Evolutionary conservation across 2,888 invertebrate genomes (phyloP), one percentile per base, ranked within the genome.

Genomic region (Tineola bisselliella): DNA sequence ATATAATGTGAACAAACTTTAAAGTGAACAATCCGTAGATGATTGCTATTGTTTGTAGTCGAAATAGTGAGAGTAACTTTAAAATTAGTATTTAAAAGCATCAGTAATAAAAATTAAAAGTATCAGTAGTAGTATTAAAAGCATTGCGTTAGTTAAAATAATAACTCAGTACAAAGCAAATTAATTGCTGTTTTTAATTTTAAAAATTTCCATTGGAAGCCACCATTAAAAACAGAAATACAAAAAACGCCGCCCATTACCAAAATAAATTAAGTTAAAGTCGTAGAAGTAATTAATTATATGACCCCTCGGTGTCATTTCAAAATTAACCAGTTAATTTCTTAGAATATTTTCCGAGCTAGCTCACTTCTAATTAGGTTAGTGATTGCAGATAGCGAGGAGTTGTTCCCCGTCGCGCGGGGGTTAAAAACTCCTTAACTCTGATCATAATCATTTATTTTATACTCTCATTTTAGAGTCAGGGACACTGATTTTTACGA

Each of bases 251-350:
- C 38, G 3, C 15, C 31, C 31, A 25, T 58, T 30, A 25, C n/a
- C 33, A 58, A 58, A 58, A n/a, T 6, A 58, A 58, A 58, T 33
- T 58, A 62, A 52, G 57, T 58, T 56, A 61, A 25, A 25, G 62
- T 61, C 63, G 62, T 64, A 63, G 63, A 61, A 65, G 66, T 68
- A 66, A 70, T 67, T 70, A 68, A 79, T 76, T 71, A 73, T 69
- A 76, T 75, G 72, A 72, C 64, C 65, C 68, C 67, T 56, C 66
- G 64, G 72, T 75, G 73, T 73, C 73, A 74, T 72, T 71, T 70
- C 68, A 66, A 68, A 80, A 79, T 78, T 72, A 77, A 68, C 70
- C 69, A 70, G 71, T 73, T 77, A 76, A 81, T 81, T 80, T 77
- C 75, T 74, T 73, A 70, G 69, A 77, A 78, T 75, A 77, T 74